Evolutionary conservation across 2,113 vertebrate species (phyloP), one percentile per base, ranked within the genome.

Genomic region (Parus major): DNA sequence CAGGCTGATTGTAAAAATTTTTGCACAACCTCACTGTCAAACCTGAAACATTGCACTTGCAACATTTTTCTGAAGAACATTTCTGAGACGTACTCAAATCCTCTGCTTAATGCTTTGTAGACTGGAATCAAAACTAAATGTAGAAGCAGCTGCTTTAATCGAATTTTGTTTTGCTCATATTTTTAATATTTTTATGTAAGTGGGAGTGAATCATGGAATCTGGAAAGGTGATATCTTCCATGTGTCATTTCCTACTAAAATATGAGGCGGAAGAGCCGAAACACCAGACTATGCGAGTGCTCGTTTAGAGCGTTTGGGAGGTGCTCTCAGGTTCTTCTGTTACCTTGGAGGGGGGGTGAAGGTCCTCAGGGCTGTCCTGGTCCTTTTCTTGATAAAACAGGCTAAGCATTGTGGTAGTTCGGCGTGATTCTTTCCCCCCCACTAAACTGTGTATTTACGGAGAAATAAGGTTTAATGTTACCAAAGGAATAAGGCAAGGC

Each of bases 381-480:
- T 57, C 18, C 20, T 65, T 61, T 41, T 42, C n/a, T 46, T 27
- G 25, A 49, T 41, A 47, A 71, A 85, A 49, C 9, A 69, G 41
- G 18, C 50, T 27, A 13, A 69, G 23, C n/a, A 36, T 5, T 80
- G 63, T 15, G 36, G 28, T 35, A n/a, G n/a, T 4, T 60, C 20
- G 15, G 22, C 14, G 24, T 39, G 53, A n/a, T 20, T 46, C 16
- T 11, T 23, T 3, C 0, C 1, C 2, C 5, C 17, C 6, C 15
- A 14, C 15, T 17, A 39, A 72, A 52, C 18, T 25, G 35, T 46
- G 52, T 18, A 11, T 79, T 79, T 61, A 31, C 4, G 31, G 53
- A n/a, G 57, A 94, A 82, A 60, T 23, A 23, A 59, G 53, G 47
- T 33, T 90, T 80, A 80, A 46, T 7, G n/a, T 24, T 41, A 55